Evolutionary conservation across 2,888 invertebrate species (phyloP), one percentile per base, ranked within the genome.

Genomic region (Linnaemya vulpina): DNA sequence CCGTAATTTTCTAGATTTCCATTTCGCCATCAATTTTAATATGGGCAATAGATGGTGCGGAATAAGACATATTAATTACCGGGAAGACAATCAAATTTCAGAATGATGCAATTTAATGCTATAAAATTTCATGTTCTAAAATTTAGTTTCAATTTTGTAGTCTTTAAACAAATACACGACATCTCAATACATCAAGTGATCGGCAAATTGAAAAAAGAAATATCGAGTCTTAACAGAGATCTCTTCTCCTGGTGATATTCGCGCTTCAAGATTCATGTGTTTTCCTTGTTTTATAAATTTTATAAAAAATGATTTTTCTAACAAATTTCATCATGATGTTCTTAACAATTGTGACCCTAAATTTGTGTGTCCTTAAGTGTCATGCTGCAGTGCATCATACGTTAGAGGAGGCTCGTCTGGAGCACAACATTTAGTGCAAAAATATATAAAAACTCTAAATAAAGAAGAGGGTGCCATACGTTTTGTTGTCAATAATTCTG

Each of bases 401-500:
- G 0, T 40, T 92, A 35, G 91, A 91, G 77, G 92, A 92, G 76
- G 92, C 92, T 9, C 89, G 91, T 11, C 89, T 88, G 67, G 91
- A 90, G 71, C 89, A 94, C 95, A 95, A 0, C 93, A 93, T 38
- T 93, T 96, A 83, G 93, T 96, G 17, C 95, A 94, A 89, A 95
- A 94, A 88, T 94, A 96, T 87, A 93, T 96, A 87, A 96, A 95
- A 88, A 94, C 95, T 82, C 92, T 95, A 83, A 95, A 95, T 90
- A 94, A 95, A 91, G 93, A 95, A 87, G 96, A 97, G 88, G 97
- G 96, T 11, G 95, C 94, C 80, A 91, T 97, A 20, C 95, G 95
- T 87, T 93, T 97, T 8, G 93, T 95, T 0, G 96, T n/a, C n/a
- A n/a, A n/a, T n/a, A n/a, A n/a, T n/a, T n/a, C n/a, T n/a, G n/a